Evolutionary conservation across 2,113 vertebrate species (phyloP), one percentile per base, ranked within the genome.

Genomic region (Serilophus lunatus): DNA sequence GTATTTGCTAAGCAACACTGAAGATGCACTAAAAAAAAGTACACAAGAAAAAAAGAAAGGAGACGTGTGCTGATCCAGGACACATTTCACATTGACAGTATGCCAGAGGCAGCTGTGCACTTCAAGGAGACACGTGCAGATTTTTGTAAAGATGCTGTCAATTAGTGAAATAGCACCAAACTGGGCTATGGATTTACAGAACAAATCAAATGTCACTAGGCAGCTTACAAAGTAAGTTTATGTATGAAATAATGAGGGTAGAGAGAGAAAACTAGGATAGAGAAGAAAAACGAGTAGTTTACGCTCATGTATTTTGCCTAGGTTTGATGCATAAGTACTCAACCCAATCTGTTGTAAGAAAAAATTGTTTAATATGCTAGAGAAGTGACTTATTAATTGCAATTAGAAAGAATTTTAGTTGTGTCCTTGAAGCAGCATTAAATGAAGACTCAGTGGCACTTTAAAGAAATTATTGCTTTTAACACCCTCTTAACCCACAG

Each of bases 81-180:
- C 23, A 20, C 0, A 0, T 92, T 77, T 79, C 77, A 72, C 5
- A 1, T 0, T 44, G 72, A 69, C 13, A 7, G 23, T 18, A 16
- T 12, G 22, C 38, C 63, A 71, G 49, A 56, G 45, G 38, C n/a
- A 64, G 47, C 54, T 2, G 2, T 14, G 38, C 50, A 69, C 80
- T 80, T 77, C 72, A 66, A 4, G 7, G 51, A 69, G 12, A 72
- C 1, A 19, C 10, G 23, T 1, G 4, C 7, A 63, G 42, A 38
- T 72, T 80, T 95, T 65, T 69, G 40, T 80, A 44, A 88, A 80
- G 24, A 53, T 12, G 36, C 51, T 2, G 0, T 44, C 44, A 35
- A 8, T 51, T 61, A 65, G 19, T 45, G 31, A 90, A 61, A 68
- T 10, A 76, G n/a, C 29, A 90, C 26, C 29, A 56, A 90, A 57